These are phyloP conservation scores for Saguinus oedipus DNA, from an alignment of 2,797 vertebrate species.

Conservation along the genomic window DNA sequence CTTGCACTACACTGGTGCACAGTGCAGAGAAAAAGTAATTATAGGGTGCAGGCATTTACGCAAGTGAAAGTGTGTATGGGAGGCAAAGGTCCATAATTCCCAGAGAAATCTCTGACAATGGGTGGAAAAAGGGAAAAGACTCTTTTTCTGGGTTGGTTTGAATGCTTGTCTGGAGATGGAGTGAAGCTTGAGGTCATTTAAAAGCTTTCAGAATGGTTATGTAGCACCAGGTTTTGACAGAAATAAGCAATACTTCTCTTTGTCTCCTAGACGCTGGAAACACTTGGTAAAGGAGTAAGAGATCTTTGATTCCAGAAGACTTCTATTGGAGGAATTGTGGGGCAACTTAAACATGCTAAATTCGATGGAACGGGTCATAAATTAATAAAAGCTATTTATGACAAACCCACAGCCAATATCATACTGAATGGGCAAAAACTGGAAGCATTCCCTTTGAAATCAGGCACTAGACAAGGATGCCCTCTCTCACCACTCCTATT, in stretches of 20 bases:
- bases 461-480: too few relatives aligned
- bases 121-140: neutral
- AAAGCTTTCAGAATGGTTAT: neutral
- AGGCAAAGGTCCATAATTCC: neutral
- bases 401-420: too few relatives aligned
- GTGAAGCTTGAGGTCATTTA: neutral
- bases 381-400: too few relatives aligned
- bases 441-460: too few relatives aligned
- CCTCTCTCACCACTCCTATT: too few relatives aligned
- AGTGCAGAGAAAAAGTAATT: constrained; percentile 26
- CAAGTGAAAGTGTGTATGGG: neutral
- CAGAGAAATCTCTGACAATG: neutral
- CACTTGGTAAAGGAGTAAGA: neutral
- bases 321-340: neutral
- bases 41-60: neutral
- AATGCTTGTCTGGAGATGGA: neutral
- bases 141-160: neutral
- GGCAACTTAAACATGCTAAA: neutral
- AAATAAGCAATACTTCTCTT: neutral
- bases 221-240: neutral
- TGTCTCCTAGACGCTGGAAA: neutral
- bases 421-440: too few relatives aligned
- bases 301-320: neutral
- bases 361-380: too few relatives aligned
- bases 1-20: neutral